Evolutionary conservation across 1,140 invertebrate genomes (phyloP).

Genomic region (Colletes latitarsis): DNA sequence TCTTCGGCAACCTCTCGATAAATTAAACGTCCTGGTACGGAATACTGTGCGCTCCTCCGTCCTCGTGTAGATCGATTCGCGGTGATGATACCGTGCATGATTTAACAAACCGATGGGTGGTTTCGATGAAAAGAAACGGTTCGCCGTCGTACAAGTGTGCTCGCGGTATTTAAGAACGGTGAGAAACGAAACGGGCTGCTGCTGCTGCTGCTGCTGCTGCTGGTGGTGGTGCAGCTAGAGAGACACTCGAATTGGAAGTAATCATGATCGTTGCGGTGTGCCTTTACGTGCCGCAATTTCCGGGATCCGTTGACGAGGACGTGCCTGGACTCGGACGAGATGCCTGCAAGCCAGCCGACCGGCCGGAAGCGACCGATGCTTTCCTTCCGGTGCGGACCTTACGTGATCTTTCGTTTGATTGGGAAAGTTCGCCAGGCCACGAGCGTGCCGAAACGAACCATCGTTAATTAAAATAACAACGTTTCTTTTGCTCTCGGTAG

Average conservation of each 20-base stretch:
- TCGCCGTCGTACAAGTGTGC: too few relatives aligned
- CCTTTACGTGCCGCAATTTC: slow-evolving; percentile 64
- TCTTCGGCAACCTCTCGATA: too few relatives aligned
- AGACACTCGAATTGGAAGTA: slow-evolving; percentile 51
- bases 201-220: slow-evolving; percentile 32
- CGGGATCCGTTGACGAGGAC: slow-evolving; percentile 58
- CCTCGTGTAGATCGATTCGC: too few relatives aligned
- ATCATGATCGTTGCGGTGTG: slow-evolving; percentile 29
- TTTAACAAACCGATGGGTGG: too few relatives aligned
- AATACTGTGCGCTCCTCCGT: too few relatives aligned
- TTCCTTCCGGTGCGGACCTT: slow-evolving; percentile 51
- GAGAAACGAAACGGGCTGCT: slow-evolving; percentile 14
- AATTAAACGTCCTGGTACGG: too few relatives aligned
- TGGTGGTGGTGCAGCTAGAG: slow-evolving; percentile 29
- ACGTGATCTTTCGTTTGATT: slow-evolving; percentile 62
- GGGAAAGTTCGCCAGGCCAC: slow-evolving; percentile 57
- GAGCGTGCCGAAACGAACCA: slow-evolving; percentile 19
- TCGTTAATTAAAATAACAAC: too few relatives aligned
- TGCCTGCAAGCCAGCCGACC: slow-evolving; percentile 27
- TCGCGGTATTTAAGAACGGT: slow-evolving; percentile 12
- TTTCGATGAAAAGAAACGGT: too few relatives aligned
- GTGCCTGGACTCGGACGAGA: slow-evolving; percentile 52
- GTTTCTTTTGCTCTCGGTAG: too few relatives aligned
- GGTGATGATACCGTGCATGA: too few relatives aligned
- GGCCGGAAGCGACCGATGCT: slow-evolving; percentile 59